Base-by-base conservation (phyloP, 2,888 invertebrate species). In the Neocrepidodera transversa region DNA sequence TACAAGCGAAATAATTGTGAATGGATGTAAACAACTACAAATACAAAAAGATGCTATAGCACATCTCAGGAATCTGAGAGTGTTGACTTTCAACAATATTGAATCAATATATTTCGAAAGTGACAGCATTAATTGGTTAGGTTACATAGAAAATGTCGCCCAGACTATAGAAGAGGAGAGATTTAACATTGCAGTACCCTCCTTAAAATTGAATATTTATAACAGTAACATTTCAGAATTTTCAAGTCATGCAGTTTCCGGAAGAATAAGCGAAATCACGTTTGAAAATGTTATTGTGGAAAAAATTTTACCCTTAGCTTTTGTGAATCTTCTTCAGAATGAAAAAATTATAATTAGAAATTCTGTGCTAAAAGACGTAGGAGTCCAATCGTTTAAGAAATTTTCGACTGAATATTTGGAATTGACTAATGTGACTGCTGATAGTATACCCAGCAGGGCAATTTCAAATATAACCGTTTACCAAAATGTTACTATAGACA, bases 331-430 rank as follows among this genome's bases (percentile, higher is more conserved):
- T 38, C 52, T 69, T 3, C 75, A 76, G 60, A 73, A 68, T 10
- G 85, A 87, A 68, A 84, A 82, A 49, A 82, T 92, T 58, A 84
- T 85, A 65, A 80, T 93, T 64, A 82, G 81, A 26, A 83, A 87
- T 68, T 87, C 87, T 56, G 75, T 76, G 1, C 82, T 90, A 40
- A 81, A 84, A 36, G 83, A 81, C 47, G 83, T 91, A 43, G 87
- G 89, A 66, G 84, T 84, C 35, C 86, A 92, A 79, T 86, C 91
- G 1, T 91, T 93, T 71, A 93, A 92, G 72, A 91, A 91, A 78
- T 91, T 93, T 73, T 84, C 86, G 18, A 85, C 89, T 0, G 83
- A 85, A 28, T 84, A 85, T 65, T 83, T 93, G 63, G 81, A 85
- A 64, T 77, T 93, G 49, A 82, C 83, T 36, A 86, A 88, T 2